phyloP scores from a whole-genome alignment of 2,797 vertebrate genomes.

The Ctenopoma kingsleyae region DNA sequence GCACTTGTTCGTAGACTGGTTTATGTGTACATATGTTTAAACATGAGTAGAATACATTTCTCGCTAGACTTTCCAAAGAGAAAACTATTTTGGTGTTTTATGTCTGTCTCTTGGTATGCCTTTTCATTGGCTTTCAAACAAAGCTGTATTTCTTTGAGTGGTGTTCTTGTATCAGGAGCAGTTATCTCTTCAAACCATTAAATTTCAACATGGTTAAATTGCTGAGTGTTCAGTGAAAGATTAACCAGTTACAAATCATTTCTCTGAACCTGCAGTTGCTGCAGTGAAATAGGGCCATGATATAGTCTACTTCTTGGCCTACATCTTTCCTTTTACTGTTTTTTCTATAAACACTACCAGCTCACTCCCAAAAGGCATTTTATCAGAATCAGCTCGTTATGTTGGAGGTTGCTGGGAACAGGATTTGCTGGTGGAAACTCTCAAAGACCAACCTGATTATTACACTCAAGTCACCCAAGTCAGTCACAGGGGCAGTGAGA shows the following conservation, averaged over 20 bases:
- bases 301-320: constrained; percentile 40
- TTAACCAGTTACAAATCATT: constrained; percentile 35
- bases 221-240: constrained; percentile 10
- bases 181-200: constrained; percentile 5
- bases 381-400: constrained; percentile 22
- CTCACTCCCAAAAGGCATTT: constrained; percentile 25
- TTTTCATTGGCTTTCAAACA: background rate
- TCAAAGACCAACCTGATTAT: constrained; percentile 23
- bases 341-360: constrained; percentile 52
- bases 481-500: background rate
- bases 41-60: constrained; percentile 22
- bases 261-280: background rate
- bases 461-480: constrained; percentile 20
- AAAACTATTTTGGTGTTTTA: background rate
- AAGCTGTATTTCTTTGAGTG: constrained; percentile 6
- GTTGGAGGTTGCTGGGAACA: constrained; percentile 29
- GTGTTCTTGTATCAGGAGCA: background rate
- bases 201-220: background rate
- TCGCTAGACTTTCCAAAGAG: background rate
- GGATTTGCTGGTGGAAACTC: constrained; percentile 7
- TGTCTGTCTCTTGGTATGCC: background rate
- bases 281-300: constrained; percentile 23
- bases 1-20: constrained; percentile 29
- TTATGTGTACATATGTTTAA: constrained; percentile 2
- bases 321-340: constrained; percentile 51